Evolutionary conservation across 1,140 invertebrate genomes (phyloP), one percentile per base, ranked within the genome.

Genomic region (Drosophila truncata): DNA sequence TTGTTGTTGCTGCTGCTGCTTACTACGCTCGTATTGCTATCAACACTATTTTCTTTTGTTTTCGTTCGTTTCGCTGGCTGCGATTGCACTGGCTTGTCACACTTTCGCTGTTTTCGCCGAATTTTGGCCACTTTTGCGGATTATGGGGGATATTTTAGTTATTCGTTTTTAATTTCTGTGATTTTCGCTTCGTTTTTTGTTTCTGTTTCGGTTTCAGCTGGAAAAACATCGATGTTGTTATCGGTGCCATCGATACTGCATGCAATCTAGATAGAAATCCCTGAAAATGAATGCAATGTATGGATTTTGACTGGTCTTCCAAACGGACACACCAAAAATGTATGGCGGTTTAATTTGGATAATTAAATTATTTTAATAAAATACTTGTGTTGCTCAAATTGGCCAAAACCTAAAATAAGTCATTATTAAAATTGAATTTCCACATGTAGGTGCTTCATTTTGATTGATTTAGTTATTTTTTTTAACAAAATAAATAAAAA

Each of bases 41-140:
- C 84, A 90, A 88, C 85, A 70, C 85, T 88, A 67, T 90, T 90
- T 61, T 90, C 85, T 85, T 90, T 90, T 90, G 85, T 90, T 90
- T 90, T 90, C 64, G 85, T 84, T 78, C 85, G 74, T 73, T 90
- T 90, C 63, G 86, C 63, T 70, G 81, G 70, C 66, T 87, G 80
- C 72, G 62, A 71, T 65, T 72, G 85, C 85, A 81, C 85, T 62
- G 58, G 75, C 84, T 90, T 90, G 78, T 90, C 86, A 82, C 86
- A 70, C 67, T 90, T 90, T 76, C 85, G 81, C 81, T 90, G 85
- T 90, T 90, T 90, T 91, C 85, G 86, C 72, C 86, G 71, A 90
- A 90, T 90, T 82, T 90, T 90, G 86, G 85, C 82, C 82, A 90
- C 82, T 91, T 90, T 90, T 80, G 58, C 55, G 73, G 58, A 46